phyloP scores from a whole-genome alignment of 2,797 vertebrate species.

The Myotis findleyi region DNA sequence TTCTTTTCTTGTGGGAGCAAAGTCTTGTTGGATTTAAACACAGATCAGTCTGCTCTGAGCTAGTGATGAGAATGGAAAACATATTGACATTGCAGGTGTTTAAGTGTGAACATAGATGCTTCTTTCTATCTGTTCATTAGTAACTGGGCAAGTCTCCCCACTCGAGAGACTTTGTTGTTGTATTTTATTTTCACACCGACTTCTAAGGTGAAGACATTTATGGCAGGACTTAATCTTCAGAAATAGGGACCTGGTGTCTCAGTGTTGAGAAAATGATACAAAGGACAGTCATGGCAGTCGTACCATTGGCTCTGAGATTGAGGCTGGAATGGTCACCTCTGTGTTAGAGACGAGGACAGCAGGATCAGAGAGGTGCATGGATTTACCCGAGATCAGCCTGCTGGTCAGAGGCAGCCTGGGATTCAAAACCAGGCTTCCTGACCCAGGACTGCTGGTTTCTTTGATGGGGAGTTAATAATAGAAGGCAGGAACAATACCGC shows the following conservation, averaged over 20 bases:
- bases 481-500: not conserved
- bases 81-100: not conserved
- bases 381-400: not conserved
- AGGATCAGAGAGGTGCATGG: not conserved
- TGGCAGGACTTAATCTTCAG: not conserved
- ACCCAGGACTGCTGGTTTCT: not conserved
- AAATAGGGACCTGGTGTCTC: not conserved
- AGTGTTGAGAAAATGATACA: not conserved
- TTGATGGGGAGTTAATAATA: not conserved
- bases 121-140: constrained; percentile 15
- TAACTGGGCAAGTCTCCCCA: not conserved
- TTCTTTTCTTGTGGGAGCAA: not conserved
- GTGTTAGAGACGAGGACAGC: not conserved
- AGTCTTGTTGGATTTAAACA: not conserved
- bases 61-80: not conserved
- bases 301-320: fast-evolving
- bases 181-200: not conserved
- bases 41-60: not conserved
- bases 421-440: not conserved
- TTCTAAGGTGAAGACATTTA: constrained; percentile 42
- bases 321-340: not conserved
- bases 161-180: not conserved
- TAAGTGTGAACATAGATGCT: not conserved
- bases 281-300: not conserved
- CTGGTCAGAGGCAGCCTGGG: not conserved